Base-by-base conservation (phyloP, 2,888 invertebrate genomes). In the Spisula solida region DNA sequence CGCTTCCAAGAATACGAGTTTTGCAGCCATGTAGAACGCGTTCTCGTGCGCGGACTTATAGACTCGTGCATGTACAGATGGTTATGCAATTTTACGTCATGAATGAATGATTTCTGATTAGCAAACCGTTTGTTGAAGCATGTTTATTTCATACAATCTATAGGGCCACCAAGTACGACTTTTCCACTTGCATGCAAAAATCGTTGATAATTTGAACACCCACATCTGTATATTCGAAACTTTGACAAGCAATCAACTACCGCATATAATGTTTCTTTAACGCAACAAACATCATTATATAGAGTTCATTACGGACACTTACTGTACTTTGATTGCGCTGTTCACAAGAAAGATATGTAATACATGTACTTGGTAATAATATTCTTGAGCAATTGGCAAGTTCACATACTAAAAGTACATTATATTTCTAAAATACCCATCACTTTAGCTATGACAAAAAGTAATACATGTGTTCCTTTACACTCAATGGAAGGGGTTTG, bases 161-260 rank as follows among this genome's bases (percentile, higher is more conserved):
- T 25, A 75, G 75, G 75, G 75, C 75, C 75, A 75, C 75, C 75
- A 31, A 75, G 75, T 75, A 75, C 75, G 75, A 75, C 29, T 34
- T 31, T 31, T 41, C 41, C 41, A 41, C 41, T 41, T 41, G 8
- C 34, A 18, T 75, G 34, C 18, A 75, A 75, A 75, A 31, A 34
- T 10, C 12, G 16, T 75, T 31, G 16, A 75, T 75, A 34, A 16
- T 10, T 34, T 75, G 75, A 75, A 75, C 75, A 75, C 75, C 29
- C 75, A 75, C 31, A 18, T 31, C 16, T 34, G 31, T 25, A 66
- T 25, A n/a, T 66, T 66, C 10, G 25, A 66, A 25, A 20, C 20
- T n/a, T n/a, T 66, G n/a, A 12, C 60, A 25, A 66, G 60, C 25
- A 66, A 66, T 66, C 25, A 66, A n/a, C 60, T 66, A 25, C 60